Base-by-base conservation (phyloP, 2,113 vertebrate species). In the Cygnus buccinator region DNA sequence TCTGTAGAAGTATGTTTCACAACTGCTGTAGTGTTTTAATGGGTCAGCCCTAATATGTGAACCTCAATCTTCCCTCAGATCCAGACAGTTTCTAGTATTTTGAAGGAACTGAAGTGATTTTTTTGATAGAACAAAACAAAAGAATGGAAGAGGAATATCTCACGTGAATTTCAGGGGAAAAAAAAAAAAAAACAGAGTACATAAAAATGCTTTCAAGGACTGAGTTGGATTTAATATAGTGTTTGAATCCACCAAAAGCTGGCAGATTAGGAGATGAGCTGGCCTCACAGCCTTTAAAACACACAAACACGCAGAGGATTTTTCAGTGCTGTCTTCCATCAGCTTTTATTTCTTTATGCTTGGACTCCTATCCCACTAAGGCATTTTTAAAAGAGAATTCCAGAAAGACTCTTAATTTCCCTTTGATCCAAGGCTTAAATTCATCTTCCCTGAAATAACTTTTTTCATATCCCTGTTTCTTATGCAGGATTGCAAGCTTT, bases 171-270 rank as follows among this genome's bases (percentile, higher is more conserved):
- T n/a, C 28, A 67, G 52, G 29, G 71, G 80, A 22, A 78, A 67
- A 77, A n/a, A 88, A 48, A 48, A 62, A 62, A 77, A 87, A 25
- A 62, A 62, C 25, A 83, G 4, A 39, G 37, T 52, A 68, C 94
- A 90, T 83, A 83, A 92, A 96, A 93, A 90, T 26, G 19, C 37
- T 90, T 92, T 85, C 37, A 80, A 86, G 46, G 23, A 37, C 71
- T 63, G 63, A 87, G 26, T 35, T 95, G 39, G 11, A 90, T 92
- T 92, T 93, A 84, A 94, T 85, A 73, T 9, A 90, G 70, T 68
- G 46, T 61, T 59, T 76, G 80, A 95, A 90, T 81, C 70, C 63
- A 78, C 44, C 76, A 81, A 94, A 93, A 86, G 5, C 61, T 84
- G 44, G 55, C 58, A 90, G 73, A 93, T 90, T 90, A 90, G 59